Evolutionary conservation across 2,888 invertebrate genomes (phyloP).

Genomic region (Apamea anceps): DNA sequence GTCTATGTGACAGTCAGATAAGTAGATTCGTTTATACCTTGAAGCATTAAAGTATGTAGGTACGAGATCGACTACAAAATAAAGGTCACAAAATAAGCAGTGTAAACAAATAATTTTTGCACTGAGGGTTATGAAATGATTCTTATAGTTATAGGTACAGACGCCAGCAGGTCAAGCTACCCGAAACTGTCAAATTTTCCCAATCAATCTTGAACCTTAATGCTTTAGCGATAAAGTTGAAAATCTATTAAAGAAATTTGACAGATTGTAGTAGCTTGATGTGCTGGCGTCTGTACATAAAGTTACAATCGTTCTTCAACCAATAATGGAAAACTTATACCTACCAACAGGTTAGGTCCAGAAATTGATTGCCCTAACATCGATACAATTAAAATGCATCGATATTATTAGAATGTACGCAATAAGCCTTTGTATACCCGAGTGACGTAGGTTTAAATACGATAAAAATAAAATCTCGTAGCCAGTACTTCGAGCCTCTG

Average conservation of each 20-base stretch:
- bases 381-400: conserved; percentile 26
- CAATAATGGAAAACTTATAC: not conserved
- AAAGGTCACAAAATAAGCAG: not conserved
- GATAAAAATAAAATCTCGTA: conserved; percentile 76
- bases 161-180: too few species aligned
- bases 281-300: too few species aligned
- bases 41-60: not conserved
- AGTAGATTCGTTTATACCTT: not conserved
- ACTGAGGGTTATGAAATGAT: not conserved
- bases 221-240: too few species aligned
- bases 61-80: not conserved
- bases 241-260: too few species aligned
- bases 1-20: not conserved
- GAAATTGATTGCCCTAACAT: conserved; percentile 3
- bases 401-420: conserved; percentile 50
- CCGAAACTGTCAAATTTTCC: too few species aligned
- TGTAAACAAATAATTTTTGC: not conserved
- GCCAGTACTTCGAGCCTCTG: conserved; percentile 68
- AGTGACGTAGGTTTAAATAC: conserved; percentile 44
- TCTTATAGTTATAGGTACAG: too few species aligned
- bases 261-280: too few species aligned
- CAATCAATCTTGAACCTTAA: too few species aligned
- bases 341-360: not conserved
- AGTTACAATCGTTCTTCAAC: not conserved
- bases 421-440: conserved; percentile 44